Percentiles rank a stretch among this genome's conserved stretches.
phyloP scores from a whole-genome alignment of 2,113 vertebrate genomes.

The Anser brachyrhynchus region DNA sequence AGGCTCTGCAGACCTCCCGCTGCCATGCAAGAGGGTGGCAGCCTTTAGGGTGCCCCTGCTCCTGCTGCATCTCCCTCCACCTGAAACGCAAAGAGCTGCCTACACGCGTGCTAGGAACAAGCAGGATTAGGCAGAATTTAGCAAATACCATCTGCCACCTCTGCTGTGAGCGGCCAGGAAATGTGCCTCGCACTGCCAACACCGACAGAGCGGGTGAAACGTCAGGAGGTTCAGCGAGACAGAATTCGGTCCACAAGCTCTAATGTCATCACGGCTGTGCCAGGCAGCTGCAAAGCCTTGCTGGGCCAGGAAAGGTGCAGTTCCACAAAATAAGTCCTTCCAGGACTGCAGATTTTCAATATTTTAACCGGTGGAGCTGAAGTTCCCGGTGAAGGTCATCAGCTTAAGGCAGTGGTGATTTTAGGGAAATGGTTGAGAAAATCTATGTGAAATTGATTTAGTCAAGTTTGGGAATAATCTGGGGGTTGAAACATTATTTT shows the following conservation, averaged over 20 bases:
- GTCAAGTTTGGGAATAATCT: not conserved
- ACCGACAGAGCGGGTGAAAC: rapidly evolving
- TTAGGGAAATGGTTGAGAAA: not conserved
- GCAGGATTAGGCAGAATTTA: not conserved
- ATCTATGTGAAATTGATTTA: not conserved
- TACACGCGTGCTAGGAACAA: not conserved
- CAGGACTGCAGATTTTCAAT: not conserved
- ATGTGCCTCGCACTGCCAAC: not conserved
- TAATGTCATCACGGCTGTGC: rapidly evolving
- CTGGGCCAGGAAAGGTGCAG: not conserved
- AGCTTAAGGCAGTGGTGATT: not conserved
- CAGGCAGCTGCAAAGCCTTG: not conserved
- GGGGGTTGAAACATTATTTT: not conserved
- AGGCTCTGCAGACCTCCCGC: not conserved
- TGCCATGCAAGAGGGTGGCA: rapidly evolving
- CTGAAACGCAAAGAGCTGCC: not conserved
- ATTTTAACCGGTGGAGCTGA: not conserved
- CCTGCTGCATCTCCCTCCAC: not conserved
- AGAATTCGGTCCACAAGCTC: rapidly evolving
- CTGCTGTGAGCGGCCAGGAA: not conserved
- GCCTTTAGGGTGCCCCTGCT: not conserved
- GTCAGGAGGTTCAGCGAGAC: not conserved
- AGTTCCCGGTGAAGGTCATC: not conserved
- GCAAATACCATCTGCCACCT: constrained; percentile 25
- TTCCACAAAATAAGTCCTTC: not conserved